Base-by-base conservation (phyloP, 2,888 invertebrate genomes). In the Terebella lapidaria region DNA sequence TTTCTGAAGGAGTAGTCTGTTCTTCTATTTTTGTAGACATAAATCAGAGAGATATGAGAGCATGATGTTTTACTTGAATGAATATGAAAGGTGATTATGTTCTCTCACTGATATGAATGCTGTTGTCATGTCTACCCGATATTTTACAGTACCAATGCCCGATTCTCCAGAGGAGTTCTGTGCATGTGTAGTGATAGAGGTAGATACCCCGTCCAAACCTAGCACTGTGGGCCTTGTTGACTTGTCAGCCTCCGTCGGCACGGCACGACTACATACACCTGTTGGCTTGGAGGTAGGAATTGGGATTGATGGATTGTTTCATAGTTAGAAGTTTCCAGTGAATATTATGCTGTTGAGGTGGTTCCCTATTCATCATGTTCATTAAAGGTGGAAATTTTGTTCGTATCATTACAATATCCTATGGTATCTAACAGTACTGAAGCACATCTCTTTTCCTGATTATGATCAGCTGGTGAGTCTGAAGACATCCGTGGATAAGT, bases 161-260 rank as follows among this genome's bases (percentile, higher is more conserved):
- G 66, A 65, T n/a, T 67, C 71, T 2, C 70, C 75, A 20, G 73
- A 72, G 46, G 61, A 68, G 59, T 68, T 73, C 51, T 64, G 59
- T 4, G 74, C 74, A 24, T 63, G 64, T 20, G 54, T 75, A 1
- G 69, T 70, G 28, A 62, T 76, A 1, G 74, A 75, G 54, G 69
- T 76, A 26, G 76, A 76, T 66, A 73, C 70, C 3, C 74, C 74
- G 3, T 65, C 67, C n/a, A 15, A 45, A 18, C 15, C 46, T 27
- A 5, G 62, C 2, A 20, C 49, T 5, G 63, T 75, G 3, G 61
- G 63, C 24, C 64, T 70, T 2, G 56, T 75, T 22, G 49, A 58
- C n/a, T 53, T 76, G 28, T 61, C 56, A 35, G 72, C 72, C 1
- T 56, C 61, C 0, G 70, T 71, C 1, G 76, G 74, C 2, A 62